Percentiles rank a stretch among this genome's conserved stretches.
These are phyloP conservation scores for Eretmochelys imbricata DNA, from an alignment of 2,113 vertebrate species.

Conservation along the genomic window DNA sequence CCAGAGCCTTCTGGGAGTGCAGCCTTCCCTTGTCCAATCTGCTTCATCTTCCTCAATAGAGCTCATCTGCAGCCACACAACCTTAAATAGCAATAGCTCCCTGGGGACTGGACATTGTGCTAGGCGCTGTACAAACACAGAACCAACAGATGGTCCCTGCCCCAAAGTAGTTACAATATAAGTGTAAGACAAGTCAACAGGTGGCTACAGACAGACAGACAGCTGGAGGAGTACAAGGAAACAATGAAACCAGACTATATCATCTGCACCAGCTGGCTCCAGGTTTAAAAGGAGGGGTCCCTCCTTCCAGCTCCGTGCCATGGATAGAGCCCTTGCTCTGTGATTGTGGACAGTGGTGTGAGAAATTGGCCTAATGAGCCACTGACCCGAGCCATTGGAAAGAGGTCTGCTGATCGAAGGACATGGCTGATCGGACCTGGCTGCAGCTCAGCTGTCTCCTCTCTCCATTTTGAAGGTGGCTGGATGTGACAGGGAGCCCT, in stretches of 20 bases:
- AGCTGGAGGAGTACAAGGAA: neutral
- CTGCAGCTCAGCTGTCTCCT: neutral
- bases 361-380: neutral
- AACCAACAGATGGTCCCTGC: too few species aligned
- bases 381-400: neutral
- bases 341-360: neutral
- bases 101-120: too few species aligned
- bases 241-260: neutral
- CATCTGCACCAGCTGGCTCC: neutral
- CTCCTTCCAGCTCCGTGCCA: neutral
- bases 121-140: too few species aligned
- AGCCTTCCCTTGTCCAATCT: too few species aligned
- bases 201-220: too few species aligned
- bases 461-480: neutral
- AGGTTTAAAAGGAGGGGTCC: neutral
- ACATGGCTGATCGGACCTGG: neutral
- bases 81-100: too few species aligned
- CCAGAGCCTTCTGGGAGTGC: too few species aligned
- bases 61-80: too few species aligned
- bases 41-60: too few species aligned
- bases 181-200: neutral
- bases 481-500: neutral
- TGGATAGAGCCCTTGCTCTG: neutral
- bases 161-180: too few species aligned
- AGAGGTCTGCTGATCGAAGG: neutral